Base-by-base conservation (phyloP, 2,888 invertebrate species). In the Coronaproctus castanopsis region DNA sequence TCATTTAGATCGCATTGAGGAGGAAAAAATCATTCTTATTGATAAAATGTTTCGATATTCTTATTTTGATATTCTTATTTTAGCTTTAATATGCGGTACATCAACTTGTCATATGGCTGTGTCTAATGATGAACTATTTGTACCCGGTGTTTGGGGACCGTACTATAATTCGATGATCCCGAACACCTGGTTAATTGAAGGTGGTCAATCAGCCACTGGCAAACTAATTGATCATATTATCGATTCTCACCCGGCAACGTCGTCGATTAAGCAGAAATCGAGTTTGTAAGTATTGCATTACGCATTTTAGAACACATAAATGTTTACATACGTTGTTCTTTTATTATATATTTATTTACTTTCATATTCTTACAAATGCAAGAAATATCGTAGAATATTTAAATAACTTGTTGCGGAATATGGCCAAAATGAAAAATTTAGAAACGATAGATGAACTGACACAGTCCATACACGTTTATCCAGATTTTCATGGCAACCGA, bases 81-180 rank as follows among this genome's bases (percentile, higher is more conserved):
- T n/a, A 73, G 79, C 80, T 57, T 72, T 95, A 57, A 92, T 95
- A 67, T 88, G 89, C 74, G 96, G 96, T 0, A 96, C 96, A 3
- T 95, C 95, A 0, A 88, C 91, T 1, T 96, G 96, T 68, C 93
- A 93, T 68, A 92, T 96, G 91, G 85, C 85, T 65, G 80, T 91
- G 10, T 84, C 81, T 59, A 73, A 77, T 55, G 73, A 77, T n/a
- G 77, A 85, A 21, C 74, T 83, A 24, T 80, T 83, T 70, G 83
- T 87, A 0, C 76, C 80, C 54, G 95, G 95, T 1, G 78, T 96
- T 54, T 96, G 96, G 95, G 96, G 96, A 0, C 96, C 96, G 0
- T 93, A 92, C 70, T 85, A 78, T 68, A 86, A 85, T 70, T 92
- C 89, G 5, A 86, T 95, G 78, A 77, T 95, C 2, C 88, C 91